A percentile compares a stretch with the other conserved stretches of the same genome.
Conservation (phyloP, 2,888 invertebrate genomes). For the Temnothorax rugatulus region DNA sequence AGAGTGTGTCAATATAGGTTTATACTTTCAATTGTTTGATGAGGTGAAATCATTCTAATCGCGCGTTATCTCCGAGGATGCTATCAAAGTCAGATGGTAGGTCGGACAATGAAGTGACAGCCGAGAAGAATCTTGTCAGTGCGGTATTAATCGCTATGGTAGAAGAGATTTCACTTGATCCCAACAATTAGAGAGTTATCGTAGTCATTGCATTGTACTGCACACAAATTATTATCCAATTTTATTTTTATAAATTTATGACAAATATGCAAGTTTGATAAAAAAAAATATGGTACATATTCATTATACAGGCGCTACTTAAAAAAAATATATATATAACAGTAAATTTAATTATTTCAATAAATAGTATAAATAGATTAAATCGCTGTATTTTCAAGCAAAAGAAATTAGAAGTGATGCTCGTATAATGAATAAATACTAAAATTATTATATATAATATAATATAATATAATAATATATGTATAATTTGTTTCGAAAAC, state of each 20-base stretch:
- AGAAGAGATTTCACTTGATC: conserved; percentile 79
- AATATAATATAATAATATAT: background rate
- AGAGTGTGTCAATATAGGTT: conserved; percentile 86
- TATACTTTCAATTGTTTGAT: conserved; percentile 87
- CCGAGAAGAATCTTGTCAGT: conserved; percentile 55
- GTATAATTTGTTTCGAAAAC: background rate
- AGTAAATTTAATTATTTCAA: too few relatives aligned
- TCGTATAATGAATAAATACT: too few relatives aligned
- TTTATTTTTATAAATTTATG: conserved; percentile 34
- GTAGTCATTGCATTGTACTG: conserved; percentile 32
- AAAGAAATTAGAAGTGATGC: too few relatives aligned
- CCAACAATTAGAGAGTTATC: conserved; percentile 77
- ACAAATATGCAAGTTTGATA: background rate
- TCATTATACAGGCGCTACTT: background rate
- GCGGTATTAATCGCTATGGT: conserved; percentile 64
- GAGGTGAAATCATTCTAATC: conserved; percentile 85
- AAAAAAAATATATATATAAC: too few relatives aligned
- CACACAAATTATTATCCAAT: conserved; percentile 1
- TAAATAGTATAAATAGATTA: too few relatives aligned
- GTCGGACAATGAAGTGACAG: conserved; percentile 59
- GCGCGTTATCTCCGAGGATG: conserved; percentile 65
- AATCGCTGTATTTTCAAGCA: background rate
- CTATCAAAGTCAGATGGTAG: conserved; percentile 68
- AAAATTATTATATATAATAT: background rate
- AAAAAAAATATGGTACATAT: too few relatives aligned